Evolutionary conservation across 1,140 invertebrate genomes (phyloP).

Genomic region (Drosophila littoralis): DNA sequence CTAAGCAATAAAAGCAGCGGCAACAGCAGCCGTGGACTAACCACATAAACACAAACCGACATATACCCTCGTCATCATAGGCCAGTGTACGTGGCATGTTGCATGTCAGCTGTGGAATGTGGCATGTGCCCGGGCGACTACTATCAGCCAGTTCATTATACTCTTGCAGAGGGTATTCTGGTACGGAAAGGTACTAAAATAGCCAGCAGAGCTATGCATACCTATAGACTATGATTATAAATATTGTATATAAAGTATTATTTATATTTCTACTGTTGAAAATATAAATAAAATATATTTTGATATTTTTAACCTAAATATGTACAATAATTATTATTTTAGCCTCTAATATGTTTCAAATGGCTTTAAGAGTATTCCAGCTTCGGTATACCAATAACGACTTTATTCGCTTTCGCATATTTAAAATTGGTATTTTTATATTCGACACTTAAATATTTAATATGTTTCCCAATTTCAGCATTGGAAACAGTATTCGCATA

Average conservation of each 20-base stretch:
- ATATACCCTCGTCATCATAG: constrained; percentile 16
- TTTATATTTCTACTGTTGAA: no score
- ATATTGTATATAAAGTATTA: no score
- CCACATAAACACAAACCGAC: neutral
- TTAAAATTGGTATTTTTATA: constrained; percentile 66
- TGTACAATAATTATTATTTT: no score
- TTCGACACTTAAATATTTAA: constrained; percentile 66
- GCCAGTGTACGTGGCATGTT: constrained; percentile 12
- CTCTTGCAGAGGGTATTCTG: neutral
- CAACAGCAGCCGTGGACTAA: neutral
- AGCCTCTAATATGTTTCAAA: no score
- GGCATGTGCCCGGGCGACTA: constrained; percentile 3
- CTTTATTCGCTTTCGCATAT: constrained; percentile 20
- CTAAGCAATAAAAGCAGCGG: neutral
- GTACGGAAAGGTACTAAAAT: no score
- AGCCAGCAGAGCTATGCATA: no score
- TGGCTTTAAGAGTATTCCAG: neutral
- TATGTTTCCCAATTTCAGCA: constrained; percentile 47
- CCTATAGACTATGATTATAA: no score
- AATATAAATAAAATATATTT: neutral
- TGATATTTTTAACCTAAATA: neutral
- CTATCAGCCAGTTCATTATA: constrained; percentile 21
- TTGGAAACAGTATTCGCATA: constrained; percentile 36
- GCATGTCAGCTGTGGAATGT: constrained; percentile 14
- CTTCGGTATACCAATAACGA: neutral